Evolutionary conservation across 2,888 invertebrate genomes (phyloP).

Genomic region (Incurvaria masculella): DNA sequence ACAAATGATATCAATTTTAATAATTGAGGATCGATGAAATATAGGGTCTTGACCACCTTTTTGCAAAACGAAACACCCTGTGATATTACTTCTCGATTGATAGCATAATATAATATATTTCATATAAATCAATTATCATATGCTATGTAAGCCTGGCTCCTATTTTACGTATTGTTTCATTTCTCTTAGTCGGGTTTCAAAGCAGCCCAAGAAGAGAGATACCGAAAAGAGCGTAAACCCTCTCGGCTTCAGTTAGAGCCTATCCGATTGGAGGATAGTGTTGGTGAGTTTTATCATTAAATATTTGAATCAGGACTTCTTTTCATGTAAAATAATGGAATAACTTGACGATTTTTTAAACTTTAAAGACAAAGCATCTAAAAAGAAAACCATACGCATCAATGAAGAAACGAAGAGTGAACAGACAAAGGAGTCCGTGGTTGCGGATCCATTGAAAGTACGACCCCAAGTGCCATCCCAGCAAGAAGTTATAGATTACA

Average conservation of each 20-base stretch:
- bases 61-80: not conserved
- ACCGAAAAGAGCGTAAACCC: conserved; percentile 29
- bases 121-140: too few species aligned
- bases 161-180: not conserved
- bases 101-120: not conserved
- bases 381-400: conserved; percentile 27
- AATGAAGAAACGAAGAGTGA: conserved; percentile 24
- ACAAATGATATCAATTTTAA: conserved; percentile 1
- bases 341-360: not conserved
- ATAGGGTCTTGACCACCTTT: not conserved
- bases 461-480: conserved; percentile 44
- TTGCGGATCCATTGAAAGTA: conserved; percentile 35
- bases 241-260: conserved; percentile 29
- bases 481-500: conserved; percentile 41
- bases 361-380: conserved; percentile 12
- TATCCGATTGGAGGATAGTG: conserved; percentile 24
- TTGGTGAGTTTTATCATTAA: conserved; percentile 2
- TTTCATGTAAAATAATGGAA: not conserved
- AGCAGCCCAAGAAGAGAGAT: conserved; percentile 42
- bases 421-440: conserved; percentile 17
- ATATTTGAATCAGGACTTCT: not conserved
- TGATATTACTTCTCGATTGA: not conserved
- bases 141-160: too few species aligned
- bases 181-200: conserved; percentile 50
- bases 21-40: not conserved